Conservation (phyloP, 2,797 vertebrate genomes). For the Clarias laeviceps region DNA sequence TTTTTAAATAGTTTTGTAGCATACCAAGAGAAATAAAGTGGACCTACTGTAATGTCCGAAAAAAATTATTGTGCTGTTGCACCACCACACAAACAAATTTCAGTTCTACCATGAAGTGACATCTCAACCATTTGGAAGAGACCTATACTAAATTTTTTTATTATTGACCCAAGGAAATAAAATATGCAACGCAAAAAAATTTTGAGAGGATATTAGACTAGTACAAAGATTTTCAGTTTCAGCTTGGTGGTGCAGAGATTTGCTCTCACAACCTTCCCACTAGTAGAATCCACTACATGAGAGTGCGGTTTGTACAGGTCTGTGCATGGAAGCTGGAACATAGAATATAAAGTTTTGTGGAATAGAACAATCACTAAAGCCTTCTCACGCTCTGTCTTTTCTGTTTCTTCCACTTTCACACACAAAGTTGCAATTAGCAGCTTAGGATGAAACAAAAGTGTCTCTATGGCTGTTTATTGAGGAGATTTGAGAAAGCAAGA, state of each 20-base stretch:
- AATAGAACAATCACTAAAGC: not conserved
- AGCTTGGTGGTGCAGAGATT: not conserved
- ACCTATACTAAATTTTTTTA: no score
- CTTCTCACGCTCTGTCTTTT: not conserved
- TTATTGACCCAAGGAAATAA: no score
- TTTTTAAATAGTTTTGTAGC: no score
- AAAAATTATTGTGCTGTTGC: no score
- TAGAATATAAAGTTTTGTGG: not conserved
- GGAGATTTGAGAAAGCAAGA: slow-evolving; percentile 24
- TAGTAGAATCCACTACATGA: not conserved
- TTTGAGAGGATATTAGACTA: not conserved
- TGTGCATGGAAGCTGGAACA: not conserved
- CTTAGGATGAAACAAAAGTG: slow-evolving; percentile 45
- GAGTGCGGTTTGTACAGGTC: not conserved
- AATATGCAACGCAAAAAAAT: no score
- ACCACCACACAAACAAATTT: no score
- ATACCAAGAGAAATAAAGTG: no score
- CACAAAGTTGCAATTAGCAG: slow-evolving; percentile 43
- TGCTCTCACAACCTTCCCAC: not conserved
- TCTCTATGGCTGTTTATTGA: slow-evolving; percentile 40
- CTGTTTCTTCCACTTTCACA: slow-evolving; percentile 12
- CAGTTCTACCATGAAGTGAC: no score
- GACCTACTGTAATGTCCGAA: no score
- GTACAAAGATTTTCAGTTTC: not conserved
- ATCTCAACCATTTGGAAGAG: no score